phyloP scores from a whole-genome alignment of 2,888 invertebrate genomes.

The Thera britannica region DNA sequence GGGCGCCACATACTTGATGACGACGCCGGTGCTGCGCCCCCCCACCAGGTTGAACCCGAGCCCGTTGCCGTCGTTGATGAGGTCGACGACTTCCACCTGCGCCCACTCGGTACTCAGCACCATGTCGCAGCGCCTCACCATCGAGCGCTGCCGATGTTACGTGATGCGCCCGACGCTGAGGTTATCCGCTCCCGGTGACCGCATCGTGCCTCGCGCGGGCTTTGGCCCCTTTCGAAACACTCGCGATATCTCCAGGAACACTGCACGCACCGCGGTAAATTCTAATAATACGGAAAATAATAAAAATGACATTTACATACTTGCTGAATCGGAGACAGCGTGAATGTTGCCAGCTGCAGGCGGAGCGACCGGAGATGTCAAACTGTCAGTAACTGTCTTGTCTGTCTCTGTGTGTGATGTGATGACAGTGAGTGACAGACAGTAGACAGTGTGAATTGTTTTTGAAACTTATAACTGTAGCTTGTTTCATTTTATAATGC shows the following conservation, averaged over 20 bases:
- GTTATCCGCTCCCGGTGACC: conserved; percentile 63
- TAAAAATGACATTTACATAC: conserved; percentile 84
- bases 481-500: too few species aligned
- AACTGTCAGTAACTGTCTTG: too few species aligned
- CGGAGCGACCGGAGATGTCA: not conserved
- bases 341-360: conserved; percentile 75
- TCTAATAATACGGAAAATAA: conserved; percentile 44
- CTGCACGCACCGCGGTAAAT: conserved; percentile 48
- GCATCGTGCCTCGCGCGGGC: conserved; percentile 52
- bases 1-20: conserved; percentile 98
- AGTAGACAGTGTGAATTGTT: too few species aligned
- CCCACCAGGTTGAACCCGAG: conserved; percentile 99
- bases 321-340: conserved; percentile 81
- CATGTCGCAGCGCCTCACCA: conserved; percentile 84
- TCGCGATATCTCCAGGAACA: conserved; percentile 33
- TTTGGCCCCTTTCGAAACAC: conserved; percentile 6
- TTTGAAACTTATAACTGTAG: too few species aligned
- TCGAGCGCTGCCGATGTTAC: conserved; percentile 76
- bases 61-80: conserved; percentile 98
- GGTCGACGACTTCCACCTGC: conserved; percentile 99
- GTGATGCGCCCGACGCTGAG: conserved; percentile 72
- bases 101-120: conserved; percentile 99
- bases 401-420: too few species aligned
- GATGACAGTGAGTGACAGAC: too few species aligned
- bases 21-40: conserved; percentile 98